Base-by-base conservation (phyloP, 2,888 invertebrate species). In the Synergus japonicus region DNA sequence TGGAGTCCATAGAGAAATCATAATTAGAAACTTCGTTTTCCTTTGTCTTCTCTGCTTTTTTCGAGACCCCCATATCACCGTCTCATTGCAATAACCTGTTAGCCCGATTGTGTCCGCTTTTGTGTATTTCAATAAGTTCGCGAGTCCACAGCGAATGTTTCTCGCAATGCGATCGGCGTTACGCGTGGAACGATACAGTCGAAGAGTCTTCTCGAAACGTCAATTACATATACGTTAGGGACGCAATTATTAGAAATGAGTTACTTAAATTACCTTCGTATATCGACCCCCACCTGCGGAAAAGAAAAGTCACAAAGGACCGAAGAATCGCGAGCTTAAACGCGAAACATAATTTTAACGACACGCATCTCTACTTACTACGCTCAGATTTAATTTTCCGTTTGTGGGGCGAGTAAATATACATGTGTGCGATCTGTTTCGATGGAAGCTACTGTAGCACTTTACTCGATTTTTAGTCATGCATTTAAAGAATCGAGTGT, bases 131-230 rank as follows among this genome's bases (percentile, higher is more conserved):
- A 73, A 43, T 66, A 18, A 66, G 69, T 82, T 76, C 76, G 76
- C 78, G 65, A 58, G 73, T 76, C 66, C 76, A 60, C 76, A 69
- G 76, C 63, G 80, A 76, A 63, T 78, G 76, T 81, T 63, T 76
- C 67, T 66, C 81, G 76, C 58, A 46, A 63, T 37, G 67, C 67
- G 60, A n/a, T 37, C 4, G n/a, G 76, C 76, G 76, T 76, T 60
- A 41, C 18, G 63, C 44, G 69, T 63, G 78, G 69, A 73, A 73
- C 73, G 54, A 76, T 79, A 64, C 78, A 80, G 73, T 58, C 43
- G 43, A 67, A 82, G 81, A 87, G 86, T 90, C 87, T 89, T 90
- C 89, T 87, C 86, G 89, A 89, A 87, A 89, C 87, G 90, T 90
- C 90, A 90, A 90, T 90, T 90, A 90, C 86, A 79, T 65, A 77